Evolutionary conservation across 1,140 invertebrate genomes (phyloP).

Genomic region (Nephila pilipes): DNA sequence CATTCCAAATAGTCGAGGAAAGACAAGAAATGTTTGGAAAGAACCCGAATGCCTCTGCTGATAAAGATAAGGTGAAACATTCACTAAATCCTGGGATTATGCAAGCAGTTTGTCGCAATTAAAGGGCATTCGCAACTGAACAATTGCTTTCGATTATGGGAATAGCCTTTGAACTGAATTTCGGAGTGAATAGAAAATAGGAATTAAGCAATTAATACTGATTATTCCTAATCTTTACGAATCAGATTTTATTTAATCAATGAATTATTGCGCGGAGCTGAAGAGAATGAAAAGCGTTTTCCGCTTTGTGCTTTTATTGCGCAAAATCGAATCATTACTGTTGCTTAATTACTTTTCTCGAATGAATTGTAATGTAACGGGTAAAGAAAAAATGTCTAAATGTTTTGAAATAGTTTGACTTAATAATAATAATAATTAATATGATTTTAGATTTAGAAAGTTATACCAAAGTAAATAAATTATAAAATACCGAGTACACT

Average conservation of each 20-base stretch:
- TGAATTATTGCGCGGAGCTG: not conserved
- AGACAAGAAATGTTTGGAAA: not conserved
- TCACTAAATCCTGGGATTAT: not conserved
- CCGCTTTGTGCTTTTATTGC: too few relatives aligned
- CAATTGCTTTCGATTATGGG: not conserved
- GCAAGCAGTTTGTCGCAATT: not conserved
- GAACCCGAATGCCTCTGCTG: not conserved
- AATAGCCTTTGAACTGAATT: not conserved
- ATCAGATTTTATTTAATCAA: not conserved
- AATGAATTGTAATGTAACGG: too few relatives aligned
- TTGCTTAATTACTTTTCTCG: too few relatives aligned
- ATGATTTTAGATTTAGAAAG: too few relatives aligned
- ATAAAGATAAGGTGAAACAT: constrained; percentile 15
- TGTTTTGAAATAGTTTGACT: too few relatives aligned
- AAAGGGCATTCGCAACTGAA: not conserved
- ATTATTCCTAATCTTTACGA: not conserved
- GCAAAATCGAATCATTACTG: too few relatives aligned
- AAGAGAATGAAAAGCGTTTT: not conserved
- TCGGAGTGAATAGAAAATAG: not conserved
- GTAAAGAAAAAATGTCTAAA: too few relatives aligned
- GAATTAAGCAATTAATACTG: not conserved
- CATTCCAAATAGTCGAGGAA: not conserved
- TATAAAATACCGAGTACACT: too few relatives aligned
- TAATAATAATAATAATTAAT: too few relatives aligned
- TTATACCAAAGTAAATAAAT: too few relatives aligned